Conservation (phyloP, 2,888 invertebrate species). For the Teleiodes luculella region DNA sequence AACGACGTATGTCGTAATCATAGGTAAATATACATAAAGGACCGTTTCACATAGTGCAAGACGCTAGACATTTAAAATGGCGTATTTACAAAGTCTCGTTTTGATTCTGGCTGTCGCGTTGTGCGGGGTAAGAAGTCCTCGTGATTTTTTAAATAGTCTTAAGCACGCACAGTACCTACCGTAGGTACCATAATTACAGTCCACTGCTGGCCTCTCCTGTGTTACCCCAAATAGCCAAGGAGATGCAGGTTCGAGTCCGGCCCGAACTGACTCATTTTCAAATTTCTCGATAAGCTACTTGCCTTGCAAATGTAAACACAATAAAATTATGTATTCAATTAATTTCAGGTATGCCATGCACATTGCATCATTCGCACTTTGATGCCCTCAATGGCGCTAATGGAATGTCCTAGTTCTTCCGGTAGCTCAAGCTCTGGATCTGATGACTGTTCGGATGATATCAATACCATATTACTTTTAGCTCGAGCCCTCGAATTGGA, state of each 20-base stretch:
- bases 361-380: constrained; percentile 23
- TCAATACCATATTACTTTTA: constrained; percentile 27
- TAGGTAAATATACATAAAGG: background rate
- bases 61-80: constrained; percentile 11
- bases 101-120: constrained; percentile 25
- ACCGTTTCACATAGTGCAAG: background rate
- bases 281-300: too few relatives aligned
- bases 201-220: too few relatives aligned
- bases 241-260: too few relatives aligned
- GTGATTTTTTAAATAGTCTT: too few relatives aligned
- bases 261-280: too few relatives aligned
- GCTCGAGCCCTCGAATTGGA: constrained; percentile 30
- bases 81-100: constrained; percentile 14
- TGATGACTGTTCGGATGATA: constrained; percentile 25
- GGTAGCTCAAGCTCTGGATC: background rate
- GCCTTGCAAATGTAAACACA: too few relatives aligned
- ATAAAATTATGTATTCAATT: background rate
- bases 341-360: constrained; percentile 39
- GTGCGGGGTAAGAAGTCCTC: constrained; percentile 39
- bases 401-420: background rate
- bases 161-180: too few relatives aligned
- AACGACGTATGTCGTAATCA: background rate
- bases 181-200: too few relatives aligned
- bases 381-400: constrained; percentile 15
- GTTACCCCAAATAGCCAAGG: too few relatives aligned